Percentiles rank a stretch among this genome's conserved stretches.
Conservation (phyloP, 2,888 invertebrate genomes). For the Chalcis sispes region DNA sequence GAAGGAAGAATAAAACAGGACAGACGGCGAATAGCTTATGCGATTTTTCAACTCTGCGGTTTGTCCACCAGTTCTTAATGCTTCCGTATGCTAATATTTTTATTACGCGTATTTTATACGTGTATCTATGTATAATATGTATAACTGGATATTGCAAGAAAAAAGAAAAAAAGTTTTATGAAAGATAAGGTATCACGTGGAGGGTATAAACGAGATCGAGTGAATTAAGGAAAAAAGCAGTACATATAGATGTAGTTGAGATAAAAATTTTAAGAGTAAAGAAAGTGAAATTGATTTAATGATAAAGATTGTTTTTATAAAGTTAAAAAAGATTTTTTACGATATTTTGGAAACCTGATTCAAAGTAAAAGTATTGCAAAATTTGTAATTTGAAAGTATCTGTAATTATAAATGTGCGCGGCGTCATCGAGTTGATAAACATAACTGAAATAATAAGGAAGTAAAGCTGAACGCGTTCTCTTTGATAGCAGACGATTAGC, state of each 20-base stretch:
- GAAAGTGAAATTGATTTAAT: neutral
- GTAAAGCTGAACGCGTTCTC: too few relatives aligned
- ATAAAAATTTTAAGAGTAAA: neutral
- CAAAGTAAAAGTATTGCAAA: too few relatives aligned
- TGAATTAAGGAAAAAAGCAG: too few relatives aligned
- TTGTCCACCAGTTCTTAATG: neutral
- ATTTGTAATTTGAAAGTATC: too few relatives aligned
- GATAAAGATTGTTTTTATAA: neutral
- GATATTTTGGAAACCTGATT: too few relatives aligned
- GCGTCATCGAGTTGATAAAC: too few relatives aligned
- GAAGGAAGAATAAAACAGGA: neutral
- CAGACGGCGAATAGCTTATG: conserved; percentile 6
- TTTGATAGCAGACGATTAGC: too few relatives aligned
- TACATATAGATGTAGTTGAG: neutral
- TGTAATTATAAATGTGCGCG: too few relatives aligned
- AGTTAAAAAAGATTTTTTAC: too few relatives aligned
- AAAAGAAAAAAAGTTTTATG: too few relatives aligned
- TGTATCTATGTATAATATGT: neutral
- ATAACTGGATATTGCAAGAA: neutral
- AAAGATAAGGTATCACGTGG: neutral
- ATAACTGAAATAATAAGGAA: too few relatives aligned
- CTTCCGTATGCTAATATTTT: conserved; percentile 31
- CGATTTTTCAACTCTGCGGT: conserved; percentile 16
- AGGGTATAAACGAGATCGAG: neutral
- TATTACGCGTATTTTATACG: neutral